These are phyloP conservation scores for Coenobita brevimanus DNA, from an alignment of 1,140 invertebrate species.

Conservation along the genomic window DNA sequence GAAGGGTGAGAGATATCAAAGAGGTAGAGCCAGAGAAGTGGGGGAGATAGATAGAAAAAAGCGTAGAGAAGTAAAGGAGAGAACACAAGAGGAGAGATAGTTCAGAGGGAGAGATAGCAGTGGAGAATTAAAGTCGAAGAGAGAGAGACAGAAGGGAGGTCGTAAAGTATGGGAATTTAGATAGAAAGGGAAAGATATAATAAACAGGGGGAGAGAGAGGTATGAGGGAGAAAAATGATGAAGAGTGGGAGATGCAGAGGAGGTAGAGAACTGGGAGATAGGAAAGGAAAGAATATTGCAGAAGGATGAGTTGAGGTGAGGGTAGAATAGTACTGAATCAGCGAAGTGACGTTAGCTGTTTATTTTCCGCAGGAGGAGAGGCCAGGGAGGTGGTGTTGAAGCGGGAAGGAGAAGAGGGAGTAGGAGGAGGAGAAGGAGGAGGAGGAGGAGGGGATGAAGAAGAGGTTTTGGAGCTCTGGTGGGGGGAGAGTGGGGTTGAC, in stretches of 20 bases:
- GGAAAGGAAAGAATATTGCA: background rate
- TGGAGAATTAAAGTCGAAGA: too few relatives aligned
- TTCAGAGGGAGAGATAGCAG: too few relatives aligned
- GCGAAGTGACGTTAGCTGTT: background rate
- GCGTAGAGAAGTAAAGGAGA: too few relatives aligned
- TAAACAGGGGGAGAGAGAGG: background rate
- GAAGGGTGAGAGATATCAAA: too few relatives aligned
- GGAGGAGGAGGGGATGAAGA: background rate
- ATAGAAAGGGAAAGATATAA: background rate
- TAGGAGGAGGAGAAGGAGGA: constrained; percentile 19
- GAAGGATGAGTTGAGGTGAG: too few relatives aligned
- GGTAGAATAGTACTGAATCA: too few relatives aligned
- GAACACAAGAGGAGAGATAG: too few relatives aligned
- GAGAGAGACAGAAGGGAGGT: too few relatives aligned
- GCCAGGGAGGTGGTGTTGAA: background rate
- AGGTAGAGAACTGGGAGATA: background rate
- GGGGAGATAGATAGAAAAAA: too few relatives aligned
- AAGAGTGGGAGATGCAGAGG: background rate
- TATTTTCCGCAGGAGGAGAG: constrained; percentile 1
- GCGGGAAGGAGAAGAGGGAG: background rate
- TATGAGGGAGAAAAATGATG: background rate
- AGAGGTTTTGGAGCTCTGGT: constrained; percentile 48
- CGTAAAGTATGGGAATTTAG: background rate
- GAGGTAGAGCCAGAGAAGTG: too few relatives aligned
- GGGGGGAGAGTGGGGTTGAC: constrained; percentile 20